These are phyloP conservation scores for Tetrao urogallus DNA, from an alignment of 2,113 vertebrate genomes.

Conservation along the genomic window DNA sequence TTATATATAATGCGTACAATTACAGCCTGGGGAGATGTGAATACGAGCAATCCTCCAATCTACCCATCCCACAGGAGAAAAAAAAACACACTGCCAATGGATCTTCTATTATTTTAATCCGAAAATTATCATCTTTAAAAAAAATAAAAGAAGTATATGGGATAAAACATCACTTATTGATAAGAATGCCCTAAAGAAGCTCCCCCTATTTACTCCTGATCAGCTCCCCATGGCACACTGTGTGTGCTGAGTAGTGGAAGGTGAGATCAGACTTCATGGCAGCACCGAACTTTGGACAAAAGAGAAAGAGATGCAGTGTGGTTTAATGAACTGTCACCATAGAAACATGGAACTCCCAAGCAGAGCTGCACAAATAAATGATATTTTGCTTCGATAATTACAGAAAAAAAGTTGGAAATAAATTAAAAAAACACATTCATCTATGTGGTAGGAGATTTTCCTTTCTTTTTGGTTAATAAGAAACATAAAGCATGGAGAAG, in stretches of 20 bases:
- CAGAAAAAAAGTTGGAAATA: not conserved
- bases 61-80: not conserved
- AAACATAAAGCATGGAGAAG: not conserved
- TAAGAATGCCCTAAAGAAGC: not conserved
- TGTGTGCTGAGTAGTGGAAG: fast-evolving
- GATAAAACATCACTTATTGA: not conserved
- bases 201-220: not conserved
- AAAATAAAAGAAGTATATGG: not conserved
- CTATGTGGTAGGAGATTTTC: not conserved
- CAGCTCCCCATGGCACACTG: fast-evolving
- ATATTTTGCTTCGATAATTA: not conserved
- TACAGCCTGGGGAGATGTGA: fast-evolving
- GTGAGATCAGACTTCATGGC: not conserved
- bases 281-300: not conserved
- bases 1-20: not conserved
- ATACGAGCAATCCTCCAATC: fast-evolving
- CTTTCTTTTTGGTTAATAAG: not conserved
- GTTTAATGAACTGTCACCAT: not conserved
- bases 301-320: not conserved
- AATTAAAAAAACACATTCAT: not conserved
- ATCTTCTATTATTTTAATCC: fast-evolving
- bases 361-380: conserved; percentile 1
- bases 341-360: conserved; percentile 15
- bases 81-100: not conserved
- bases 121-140: not conserved